A percentile compares a stretch with the other conserved stretches of the same genome.
Conservation (phyloP, 2,888 invertebrate species). For the Zhengitettix transpicula region DNA sequence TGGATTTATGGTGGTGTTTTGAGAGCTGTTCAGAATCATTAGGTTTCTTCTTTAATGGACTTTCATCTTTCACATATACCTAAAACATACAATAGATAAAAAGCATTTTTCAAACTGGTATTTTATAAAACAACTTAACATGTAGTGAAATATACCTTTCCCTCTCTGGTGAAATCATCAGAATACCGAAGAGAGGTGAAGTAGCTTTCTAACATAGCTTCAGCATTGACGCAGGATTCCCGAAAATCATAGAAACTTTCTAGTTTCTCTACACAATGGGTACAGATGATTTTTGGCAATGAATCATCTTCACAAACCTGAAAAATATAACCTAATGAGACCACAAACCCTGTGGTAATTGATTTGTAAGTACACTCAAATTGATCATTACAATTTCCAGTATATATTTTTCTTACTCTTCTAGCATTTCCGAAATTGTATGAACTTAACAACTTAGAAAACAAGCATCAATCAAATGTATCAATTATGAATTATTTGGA, state of each 20-base stretch:
- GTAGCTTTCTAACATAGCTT: conserved; percentile 48
- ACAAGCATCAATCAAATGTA: no score
- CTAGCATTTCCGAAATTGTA: no score
- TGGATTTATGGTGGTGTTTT: conserved; percentile 9
- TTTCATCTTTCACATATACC: conserved; percentile 40
- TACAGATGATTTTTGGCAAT: conserved; percentile 49
- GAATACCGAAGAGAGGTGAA: conserved; percentile 41
- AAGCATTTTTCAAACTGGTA: background rate
- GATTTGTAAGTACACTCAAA: no score
- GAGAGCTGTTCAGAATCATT: background rate
- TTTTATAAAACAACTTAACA: background rate
- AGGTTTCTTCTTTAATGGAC: conserved; percentile 14
- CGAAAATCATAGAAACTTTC: conserved; percentile 45
- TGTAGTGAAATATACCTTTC: conserved; percentile 10
- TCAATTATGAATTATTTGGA: no score
- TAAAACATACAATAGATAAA: conserved; percentile 9
- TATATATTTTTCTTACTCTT: no score
- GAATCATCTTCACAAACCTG: conserved; percentile 50
- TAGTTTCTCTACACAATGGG: conserved; percentile 41
- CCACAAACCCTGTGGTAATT: no score
- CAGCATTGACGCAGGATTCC: conserved; percentile 44
- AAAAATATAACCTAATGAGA: conserved; percentile 12
- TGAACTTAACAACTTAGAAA: no score
- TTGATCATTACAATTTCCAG: no score
- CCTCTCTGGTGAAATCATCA: conserved; percentile 40